Conservation (phyloP, 2,113 vertebrate genomes). For the Amazona guildingii region DNA sequence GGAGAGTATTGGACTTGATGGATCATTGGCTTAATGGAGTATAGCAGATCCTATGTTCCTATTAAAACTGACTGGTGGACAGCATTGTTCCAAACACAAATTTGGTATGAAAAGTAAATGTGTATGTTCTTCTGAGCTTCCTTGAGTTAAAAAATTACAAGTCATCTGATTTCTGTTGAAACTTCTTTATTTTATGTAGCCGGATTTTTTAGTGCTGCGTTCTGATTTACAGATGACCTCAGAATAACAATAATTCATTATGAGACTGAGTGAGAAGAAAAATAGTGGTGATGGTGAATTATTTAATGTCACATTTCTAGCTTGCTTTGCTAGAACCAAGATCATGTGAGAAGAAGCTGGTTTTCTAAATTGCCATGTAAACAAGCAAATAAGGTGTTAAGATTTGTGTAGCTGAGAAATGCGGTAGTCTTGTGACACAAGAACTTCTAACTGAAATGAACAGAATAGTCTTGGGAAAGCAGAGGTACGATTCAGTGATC, state of each 20-base stretch:
- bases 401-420: neutral
- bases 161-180: neutral
- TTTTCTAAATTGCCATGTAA: conserved; percentile 35
- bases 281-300: neutral
- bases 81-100: neutral
- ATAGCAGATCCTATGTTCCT: neutral
- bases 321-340: neutral
- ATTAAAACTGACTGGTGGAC: conserved; percentile 18
- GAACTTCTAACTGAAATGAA: neutral
- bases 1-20: neutral
- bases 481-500: neutral
- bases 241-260: conserved; percentile 47
- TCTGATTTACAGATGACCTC: conserved; percentile 27
- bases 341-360: neutral
- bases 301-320: conserved; percentile 47
- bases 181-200: neutral
- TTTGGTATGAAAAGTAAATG: neutral
- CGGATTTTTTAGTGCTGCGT: conserved; percentile 10
- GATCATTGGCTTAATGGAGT: conserved; percentile 29
- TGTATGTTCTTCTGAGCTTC: neutral
- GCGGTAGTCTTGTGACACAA: neutral
- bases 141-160: neutral
- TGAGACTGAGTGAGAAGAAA: neutral
- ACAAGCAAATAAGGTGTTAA: neutral
- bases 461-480: neutral